phyloP scores from a whole-genome alignment of 2,113 vertebrate species.

The Cebidichthys violaceus region DNA sequence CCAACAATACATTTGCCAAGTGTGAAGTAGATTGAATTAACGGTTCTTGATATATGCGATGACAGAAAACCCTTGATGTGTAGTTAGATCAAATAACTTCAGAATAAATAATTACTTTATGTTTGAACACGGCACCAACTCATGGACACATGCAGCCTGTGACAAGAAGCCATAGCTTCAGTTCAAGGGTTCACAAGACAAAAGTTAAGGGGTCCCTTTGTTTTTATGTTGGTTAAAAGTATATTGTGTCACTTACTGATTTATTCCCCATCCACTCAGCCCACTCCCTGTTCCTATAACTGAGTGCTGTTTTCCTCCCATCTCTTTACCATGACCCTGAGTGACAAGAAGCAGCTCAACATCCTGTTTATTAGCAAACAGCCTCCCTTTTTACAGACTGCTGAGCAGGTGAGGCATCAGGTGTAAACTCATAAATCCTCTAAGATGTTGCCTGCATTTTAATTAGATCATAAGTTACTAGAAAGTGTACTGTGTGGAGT shows the following conservation, averaged over 20 bases:
- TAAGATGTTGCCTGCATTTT: constrained; percentile 11
- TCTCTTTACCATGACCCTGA: constrained; percentile 20
- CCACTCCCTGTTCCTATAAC: neutral
- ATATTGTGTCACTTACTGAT: neutral
- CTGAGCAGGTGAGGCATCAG: constrained; percentile 15
- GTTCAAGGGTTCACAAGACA: neutral
- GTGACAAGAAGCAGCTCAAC: neutral
- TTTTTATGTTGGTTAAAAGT: neutral
- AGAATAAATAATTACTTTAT: no score
- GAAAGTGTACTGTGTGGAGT: neutral
- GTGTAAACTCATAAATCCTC: constrained; percentile 35
- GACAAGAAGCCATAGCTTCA: neutral
- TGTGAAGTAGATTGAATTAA: no score
- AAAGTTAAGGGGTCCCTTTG: neutral
- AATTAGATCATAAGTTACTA: neutral
- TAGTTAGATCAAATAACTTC: no score
- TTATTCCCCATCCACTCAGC: neutral
- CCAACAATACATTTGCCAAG: no score
- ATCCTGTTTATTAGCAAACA: constrained; percentile 9
- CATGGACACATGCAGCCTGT: neutral
- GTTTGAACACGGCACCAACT: neutral
- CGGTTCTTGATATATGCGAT: no score
- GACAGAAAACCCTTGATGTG: no score
- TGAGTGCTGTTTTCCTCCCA: neutral
- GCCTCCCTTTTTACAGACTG: constrained; percentile 22